Evolutionary conservation across 2,113 vertebrate genomes (phyloP), one percentile per base, ranked within the genome.

Genomic region (Strix uralensis): DNA sequence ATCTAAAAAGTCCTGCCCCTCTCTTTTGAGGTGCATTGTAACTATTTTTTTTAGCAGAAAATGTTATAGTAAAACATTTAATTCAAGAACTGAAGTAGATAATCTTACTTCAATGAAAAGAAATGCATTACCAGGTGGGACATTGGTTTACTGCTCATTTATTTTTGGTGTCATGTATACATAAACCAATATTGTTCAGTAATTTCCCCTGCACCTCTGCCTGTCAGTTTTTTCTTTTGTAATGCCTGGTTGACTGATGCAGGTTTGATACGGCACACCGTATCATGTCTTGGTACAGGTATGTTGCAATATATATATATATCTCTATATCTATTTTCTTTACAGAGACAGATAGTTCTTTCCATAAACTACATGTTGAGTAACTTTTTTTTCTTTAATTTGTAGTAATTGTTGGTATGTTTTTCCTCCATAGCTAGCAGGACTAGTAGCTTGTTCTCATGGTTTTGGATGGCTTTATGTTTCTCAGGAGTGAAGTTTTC

Each of bases 121-220:
- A 97, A 97, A 97, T 97, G 95, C 95, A 97, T 96, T 97, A 96
- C 94, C 94, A 83, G 71, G 67, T 86, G 96, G 95, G 91, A 96
- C 90, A 27, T 81, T 93, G 77, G 72, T 91, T 95, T 96, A 78
- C 69, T 88, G 69, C 78, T 89, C 96, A 92, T 97, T 79, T 92
- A 29, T 93, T 94, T 88, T 81, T 66, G 55, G 54, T 96, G 94
- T 97, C 77, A 80, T 95, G 42, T 93, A 81, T 96, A 87, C 80
- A 84, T 94, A 96, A 96, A 83, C 66, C 74, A 51, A 2, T 87
- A 82, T 19, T 78, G 62, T 86, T 94, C 65, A 81, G 32, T 96
- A 90, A 66, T 63, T 86, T 79, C 38, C 66, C 81, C 70, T 77
- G 63, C 75, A 93, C 63, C 59, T 75, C 58, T 8, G 12, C 95